Conservation (phyloP, 2,797 vertebrate species). For the Melopsittacus undulatus region DNA sequence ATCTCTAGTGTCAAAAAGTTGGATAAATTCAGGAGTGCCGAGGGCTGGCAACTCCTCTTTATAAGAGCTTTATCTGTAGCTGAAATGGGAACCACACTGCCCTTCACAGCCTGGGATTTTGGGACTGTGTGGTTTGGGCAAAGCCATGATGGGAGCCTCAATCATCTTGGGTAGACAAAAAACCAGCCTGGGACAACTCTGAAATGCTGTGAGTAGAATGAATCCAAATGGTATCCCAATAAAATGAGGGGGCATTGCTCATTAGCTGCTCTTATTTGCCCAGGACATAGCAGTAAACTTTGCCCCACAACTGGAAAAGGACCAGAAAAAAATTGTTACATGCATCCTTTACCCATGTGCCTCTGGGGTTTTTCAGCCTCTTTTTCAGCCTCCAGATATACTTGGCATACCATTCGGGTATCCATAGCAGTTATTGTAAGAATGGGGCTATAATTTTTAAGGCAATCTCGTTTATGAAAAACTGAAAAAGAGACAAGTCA, state of each 20-base stretch:
- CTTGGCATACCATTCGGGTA: not conserved
- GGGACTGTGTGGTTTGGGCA: not conserved
- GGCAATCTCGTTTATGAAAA: not conserved
- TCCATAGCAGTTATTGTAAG: not conserved
- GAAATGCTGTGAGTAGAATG: not conserved
- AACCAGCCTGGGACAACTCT: not conserved
- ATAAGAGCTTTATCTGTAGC: not conserved
- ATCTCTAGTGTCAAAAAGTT: not conserved
- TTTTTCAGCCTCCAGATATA: not conserved
- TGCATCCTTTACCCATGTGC: not conserved
- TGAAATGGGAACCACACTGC: not conserved
- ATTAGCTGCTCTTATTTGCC: not conserved
- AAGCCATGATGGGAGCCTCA: not conserved
- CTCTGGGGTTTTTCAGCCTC: not conserved
- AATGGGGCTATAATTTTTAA: not conserved
- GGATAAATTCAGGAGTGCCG: not conserved
- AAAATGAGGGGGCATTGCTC: not conserved
- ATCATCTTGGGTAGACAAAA: too few species aligned
- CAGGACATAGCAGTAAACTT: rapidly evolving
- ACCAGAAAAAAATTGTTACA: not conserved
- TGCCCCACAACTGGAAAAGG: not conserved
- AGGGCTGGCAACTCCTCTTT: not conserved
- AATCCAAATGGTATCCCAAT: not conserved
- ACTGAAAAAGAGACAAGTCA: not conserved
- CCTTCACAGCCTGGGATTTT: not conserved